phyloP scores from a whole-genome alignment of 1,140 invertebrate genomes.

The Leptinotarsa lineolata region DNA sequence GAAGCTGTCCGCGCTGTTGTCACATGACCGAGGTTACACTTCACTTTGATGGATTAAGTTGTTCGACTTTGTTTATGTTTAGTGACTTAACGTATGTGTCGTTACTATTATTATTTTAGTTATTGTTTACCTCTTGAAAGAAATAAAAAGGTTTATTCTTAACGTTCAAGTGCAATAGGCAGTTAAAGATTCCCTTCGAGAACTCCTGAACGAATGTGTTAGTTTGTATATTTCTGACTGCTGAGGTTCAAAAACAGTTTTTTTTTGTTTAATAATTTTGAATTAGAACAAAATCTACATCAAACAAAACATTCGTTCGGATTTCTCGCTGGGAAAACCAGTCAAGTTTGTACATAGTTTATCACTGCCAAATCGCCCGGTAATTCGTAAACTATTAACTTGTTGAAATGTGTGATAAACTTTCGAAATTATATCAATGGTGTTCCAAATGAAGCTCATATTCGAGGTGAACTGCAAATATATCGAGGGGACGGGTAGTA shows the following conservation, averaged over 20 bases:
- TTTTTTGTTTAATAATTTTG: too few species aligned
- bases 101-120: slow-evolving; percentile 31
- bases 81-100: slow-evolving; percentile 38
- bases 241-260: too few species aligned
- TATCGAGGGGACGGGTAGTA: background rate
- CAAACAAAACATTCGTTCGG: background rate
- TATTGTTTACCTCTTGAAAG: background rate
- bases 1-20: slow-evolving; percentile 31
- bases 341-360: slow-evolving; percentile 27
- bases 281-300: too few species aligned
- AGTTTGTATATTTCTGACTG: too few species aligned
- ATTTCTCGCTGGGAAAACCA: background rate
- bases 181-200: too few species aligned
- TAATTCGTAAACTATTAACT: too few species aligned
- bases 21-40: slow-evolving; percentile 37
- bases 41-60: slow-evolving; percentile 32
- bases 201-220: too few species aligned
- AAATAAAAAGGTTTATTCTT: background rate
- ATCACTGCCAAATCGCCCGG: slow-evolving; percentile 33
- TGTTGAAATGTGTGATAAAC: background rate
- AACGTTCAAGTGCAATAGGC: slow-evolving; percentile 1
- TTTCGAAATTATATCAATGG: background rate
- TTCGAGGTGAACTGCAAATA: slow-evolving; percentile 21
- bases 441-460: background rate
- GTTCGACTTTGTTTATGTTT: slow-evolving; percentile 29